Conservation (phyloP, 2,113 vertebrate genomes). For the Tauraco erythrolophus region DNA sequence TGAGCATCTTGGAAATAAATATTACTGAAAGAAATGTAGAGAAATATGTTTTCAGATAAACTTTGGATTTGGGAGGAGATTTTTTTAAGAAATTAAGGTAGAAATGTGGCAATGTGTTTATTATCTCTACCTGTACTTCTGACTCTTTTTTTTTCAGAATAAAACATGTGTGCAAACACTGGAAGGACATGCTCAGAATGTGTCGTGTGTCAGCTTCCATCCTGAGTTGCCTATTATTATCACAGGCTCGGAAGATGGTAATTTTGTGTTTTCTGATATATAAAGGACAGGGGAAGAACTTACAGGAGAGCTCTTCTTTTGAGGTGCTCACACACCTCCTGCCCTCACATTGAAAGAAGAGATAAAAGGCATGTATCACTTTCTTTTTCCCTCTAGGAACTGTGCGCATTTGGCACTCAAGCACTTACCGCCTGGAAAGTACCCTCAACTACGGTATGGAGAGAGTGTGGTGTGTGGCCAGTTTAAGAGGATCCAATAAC, state of each 20-base stretch:
- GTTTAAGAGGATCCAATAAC: conserved; percentile 94
- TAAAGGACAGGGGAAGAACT: background rate
- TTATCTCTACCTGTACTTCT: background rate
- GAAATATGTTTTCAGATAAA: background rate
- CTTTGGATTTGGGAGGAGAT: background rate
- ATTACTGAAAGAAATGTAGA: background rate
- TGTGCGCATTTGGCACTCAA: conserved; percentile 97
- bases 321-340: background rate
- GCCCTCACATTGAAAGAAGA: fast-evolving
- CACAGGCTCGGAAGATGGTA: conserved; percentile 98
- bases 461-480: conserved; percentile 96
- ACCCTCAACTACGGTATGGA: conserved; percentile 99
- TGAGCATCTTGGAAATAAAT: background rate
- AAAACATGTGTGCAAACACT: conserved; percentile 98
- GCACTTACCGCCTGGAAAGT: conserved; percentile 95
- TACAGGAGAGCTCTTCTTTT: background rate
- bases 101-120: background rate
- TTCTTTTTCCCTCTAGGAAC: conserved; percentile 81
- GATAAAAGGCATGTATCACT: background rate
- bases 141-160: conserved; percentile 78
- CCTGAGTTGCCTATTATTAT: conserved; percentile 97
- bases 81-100: background rate
- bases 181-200: conserved; percentile 97
- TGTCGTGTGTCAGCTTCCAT: conserved; percentile 97
- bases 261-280: conserved; percentile 16